phyloP scores from a whole-genome alignment of 2,797 vertebrate species.

The Sebastes reedi region DNA sequence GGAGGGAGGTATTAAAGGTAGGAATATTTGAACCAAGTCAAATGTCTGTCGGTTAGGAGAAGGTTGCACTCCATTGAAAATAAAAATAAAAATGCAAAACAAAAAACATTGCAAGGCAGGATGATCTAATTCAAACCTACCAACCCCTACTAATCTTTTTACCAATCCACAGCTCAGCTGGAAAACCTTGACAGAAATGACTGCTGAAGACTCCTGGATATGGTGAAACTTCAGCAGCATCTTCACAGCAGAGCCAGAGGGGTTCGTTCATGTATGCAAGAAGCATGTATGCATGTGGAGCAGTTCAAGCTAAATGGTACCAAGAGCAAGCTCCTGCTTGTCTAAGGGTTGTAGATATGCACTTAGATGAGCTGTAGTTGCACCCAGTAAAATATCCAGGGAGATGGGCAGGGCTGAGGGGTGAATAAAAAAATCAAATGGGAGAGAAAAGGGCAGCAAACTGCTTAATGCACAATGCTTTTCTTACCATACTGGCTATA shows the following conservation, averaged over 20 bases:
- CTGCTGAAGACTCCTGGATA: constrained; percentile 54
- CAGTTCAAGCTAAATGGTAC: constrained; percentile 72
- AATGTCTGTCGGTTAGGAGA: constrained; percentile 24
- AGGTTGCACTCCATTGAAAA: constrained; percentile 28
- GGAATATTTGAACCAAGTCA: constrained; percentile 30
- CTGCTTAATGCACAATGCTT: constrained; percentile 37
- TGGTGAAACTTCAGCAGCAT: constrained; percentile 56
- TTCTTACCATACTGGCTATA: constrained; percentile 99
- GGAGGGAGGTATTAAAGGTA: constrained; percentile 20
- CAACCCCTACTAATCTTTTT: constrained; percentile 62
- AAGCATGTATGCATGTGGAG: constrained; percentile 78
- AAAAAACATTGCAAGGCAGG: constrained; percentile 80
- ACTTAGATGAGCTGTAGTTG: constrained; percentile 53
- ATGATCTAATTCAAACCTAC: constrained; percentile 87
- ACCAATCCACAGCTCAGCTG: constrained; percentile 57
- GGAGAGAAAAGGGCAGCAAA: constrained; percentile 48
- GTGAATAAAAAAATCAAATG: constrained; percentile 28
- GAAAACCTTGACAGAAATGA: constrained; percentile 57
- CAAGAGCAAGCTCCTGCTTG: constrained; percentile 68
- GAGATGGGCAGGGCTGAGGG: constrained; percentile 41
- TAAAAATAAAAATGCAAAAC: constrained; percentile 37
- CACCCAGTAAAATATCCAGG: constrained; percentile 41
- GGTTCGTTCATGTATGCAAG: constrained; percentile 63
- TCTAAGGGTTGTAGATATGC: constrained; percentile 42
- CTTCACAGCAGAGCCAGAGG: constrained; percentile 55